Evolutionary conservation across 2,888 invertebrate genomes (phyloP).

Genomic region (Euclidia mi): DNA sequence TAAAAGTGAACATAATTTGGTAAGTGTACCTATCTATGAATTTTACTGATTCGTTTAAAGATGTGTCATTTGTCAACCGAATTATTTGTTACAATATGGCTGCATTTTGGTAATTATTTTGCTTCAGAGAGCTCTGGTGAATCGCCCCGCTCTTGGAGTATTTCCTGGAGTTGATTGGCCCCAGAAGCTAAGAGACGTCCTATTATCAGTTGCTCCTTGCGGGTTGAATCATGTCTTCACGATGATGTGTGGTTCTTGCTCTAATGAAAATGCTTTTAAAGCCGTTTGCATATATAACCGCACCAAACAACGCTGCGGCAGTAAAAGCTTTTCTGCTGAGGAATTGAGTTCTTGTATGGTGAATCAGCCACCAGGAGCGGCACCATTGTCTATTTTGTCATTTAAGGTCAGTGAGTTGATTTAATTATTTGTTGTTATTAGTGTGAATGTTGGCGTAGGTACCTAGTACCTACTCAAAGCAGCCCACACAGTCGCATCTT

Average conservation of each 20-base stretch:
- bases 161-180: conserved; percentile 98
- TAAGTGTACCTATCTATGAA: conserved; percentile 78
- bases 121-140: conserved; percentile 94
- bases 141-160: conserved; percentile 98
- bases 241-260: conserved; percentile 99
- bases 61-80: no score
- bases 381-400: conserved; percentile 94
- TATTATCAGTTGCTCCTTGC: conserved; percentile 94
- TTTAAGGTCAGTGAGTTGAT: conserved; percentile 91
- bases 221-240: conserved; percentile 95
- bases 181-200: conserved; percentile 92
- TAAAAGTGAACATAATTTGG: conserved; percentile 93
- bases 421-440: not conserved
- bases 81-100: no score
- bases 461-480: no score
- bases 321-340: conserved; percentile 92
- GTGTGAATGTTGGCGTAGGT: no score
- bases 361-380: conserved; percentile 96
- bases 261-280: conserved; percentile 99
- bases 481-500: no score
- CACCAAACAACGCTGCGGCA: conserved; percentile 92
- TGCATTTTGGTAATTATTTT: not conserved
- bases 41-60: no score
- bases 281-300: conserved; percentile 97
- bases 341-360: conserved; percentile 95